Conservation (phyloP, 2,888 invertebrate species). For the Yponomeuta malinellus region DNA sequence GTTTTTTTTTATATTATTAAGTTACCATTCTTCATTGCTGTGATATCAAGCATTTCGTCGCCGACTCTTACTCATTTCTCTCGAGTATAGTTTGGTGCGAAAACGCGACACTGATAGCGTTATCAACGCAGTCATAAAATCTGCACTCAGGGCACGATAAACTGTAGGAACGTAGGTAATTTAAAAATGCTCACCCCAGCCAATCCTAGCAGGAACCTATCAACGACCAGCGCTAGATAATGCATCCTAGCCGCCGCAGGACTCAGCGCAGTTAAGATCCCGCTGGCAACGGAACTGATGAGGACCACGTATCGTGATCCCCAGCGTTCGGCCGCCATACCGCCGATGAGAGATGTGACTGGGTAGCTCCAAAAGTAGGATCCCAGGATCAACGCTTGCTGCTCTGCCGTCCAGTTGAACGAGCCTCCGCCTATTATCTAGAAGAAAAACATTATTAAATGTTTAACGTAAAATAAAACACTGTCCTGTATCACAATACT, state of each 20-base stretch:
- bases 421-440: constrained; percentile 40
- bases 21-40: no score
- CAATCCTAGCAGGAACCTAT: constrained; percentile 77
- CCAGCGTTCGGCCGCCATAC: constrained; percentile 80
- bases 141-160: no score
- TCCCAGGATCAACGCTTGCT: constrained; percentile 79
- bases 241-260: constrained; percentile 76
- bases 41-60: no score
- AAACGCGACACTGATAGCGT: no score
- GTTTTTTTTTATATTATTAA: no score
- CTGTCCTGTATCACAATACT: no score
- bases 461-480: not conserved
- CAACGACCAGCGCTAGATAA: constrained; percentile 71
- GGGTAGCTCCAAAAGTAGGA: constrained; percentile 84
- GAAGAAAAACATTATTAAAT: not conserved
- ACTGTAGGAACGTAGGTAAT: not conserved
- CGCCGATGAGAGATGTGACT: constrained; percentile 78
- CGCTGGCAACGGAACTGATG: constrained; percentile 65
- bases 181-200: constrained; percentile 72
- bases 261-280: constrained; percentile 74
- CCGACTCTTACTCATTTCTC: no score
- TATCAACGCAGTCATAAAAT: no score
- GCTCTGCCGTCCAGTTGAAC: constrained; percentile 75
- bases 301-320: constrained; percentile 78
- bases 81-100: no score